Conservation (phyloP, 2,888 invertebrate genomes). For the Eubasilissa splendida region DNA sequence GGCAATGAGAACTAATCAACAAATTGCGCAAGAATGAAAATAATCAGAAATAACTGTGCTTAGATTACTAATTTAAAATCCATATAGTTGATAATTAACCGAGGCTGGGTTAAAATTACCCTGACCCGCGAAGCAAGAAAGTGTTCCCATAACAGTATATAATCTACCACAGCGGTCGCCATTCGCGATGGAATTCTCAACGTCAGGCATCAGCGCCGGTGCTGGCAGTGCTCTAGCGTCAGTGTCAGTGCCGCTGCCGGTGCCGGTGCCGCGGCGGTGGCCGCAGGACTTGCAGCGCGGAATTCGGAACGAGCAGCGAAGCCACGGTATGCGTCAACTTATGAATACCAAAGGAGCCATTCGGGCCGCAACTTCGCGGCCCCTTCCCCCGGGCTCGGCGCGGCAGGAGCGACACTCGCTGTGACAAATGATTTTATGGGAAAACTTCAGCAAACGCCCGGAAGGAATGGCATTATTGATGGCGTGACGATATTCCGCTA, state of each 20-base stretch:
- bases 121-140: not conserved
- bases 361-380: not conserved
- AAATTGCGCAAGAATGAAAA: conserved; percentile 5
- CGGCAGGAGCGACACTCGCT: conserved; percentile 6
- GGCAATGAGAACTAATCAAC: not conserved
- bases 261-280: conserved; percentile 18
- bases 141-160: not conserved
- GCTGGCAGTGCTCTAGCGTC: not conserved
- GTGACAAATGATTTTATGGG: conserved; percentile 51
- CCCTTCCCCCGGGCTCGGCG: not conserved
- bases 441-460: conserved; percentile 36
- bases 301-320: conserved; percentile 30
- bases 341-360: conserved; percentile 48
- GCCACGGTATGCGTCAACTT: conserved; percentile 38
- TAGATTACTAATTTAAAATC: no score
- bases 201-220: conserved; percentile 7
- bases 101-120: not conserved
- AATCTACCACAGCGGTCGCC: not conserved
- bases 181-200: not conserved
- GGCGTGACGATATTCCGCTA: conserved; percentile 28
- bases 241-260: not conserved
- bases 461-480: conserved; percentile 35
- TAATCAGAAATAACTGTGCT: not conserved
- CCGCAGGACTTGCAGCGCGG: conserved; percentile 11
- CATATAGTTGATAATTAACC: no score